phyloP scores from a whole-genome alignment of 2,797 vertebrate genomes.

The Phrynocephalus forsythii region DNA sequence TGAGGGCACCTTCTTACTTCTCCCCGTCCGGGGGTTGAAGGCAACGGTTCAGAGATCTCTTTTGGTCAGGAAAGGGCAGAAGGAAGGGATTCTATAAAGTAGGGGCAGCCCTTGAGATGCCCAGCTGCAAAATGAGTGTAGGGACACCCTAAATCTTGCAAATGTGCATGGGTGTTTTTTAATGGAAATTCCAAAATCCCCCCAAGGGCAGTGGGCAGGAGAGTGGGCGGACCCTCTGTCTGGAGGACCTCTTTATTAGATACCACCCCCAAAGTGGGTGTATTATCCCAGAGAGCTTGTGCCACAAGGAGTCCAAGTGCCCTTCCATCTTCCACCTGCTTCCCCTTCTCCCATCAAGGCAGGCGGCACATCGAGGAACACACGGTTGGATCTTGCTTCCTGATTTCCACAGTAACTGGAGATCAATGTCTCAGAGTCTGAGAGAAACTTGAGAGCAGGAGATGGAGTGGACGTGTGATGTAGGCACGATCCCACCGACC shows the following conservation, averaged over 20 bases:
- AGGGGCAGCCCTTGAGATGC: not conserved
- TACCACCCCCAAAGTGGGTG: not conserved
- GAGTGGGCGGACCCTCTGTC: not conserved
- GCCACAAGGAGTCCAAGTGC: not conserved
- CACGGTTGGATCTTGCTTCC: not conserved
- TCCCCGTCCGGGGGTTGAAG: slow-evolving; percentile 43
- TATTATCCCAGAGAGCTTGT: not conserved
- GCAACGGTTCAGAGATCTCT: not conserved
- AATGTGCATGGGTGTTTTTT: not conserved
- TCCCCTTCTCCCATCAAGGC: not conserved
- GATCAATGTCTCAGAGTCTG: not conserved
- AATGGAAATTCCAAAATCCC: not conserved
- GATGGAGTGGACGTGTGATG: not conserved
- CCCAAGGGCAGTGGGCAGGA: not conserved
- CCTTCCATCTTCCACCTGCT: not conserved
- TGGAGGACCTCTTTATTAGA: not conserved
- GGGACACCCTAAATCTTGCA: not conserved
- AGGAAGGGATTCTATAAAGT: not conserved
- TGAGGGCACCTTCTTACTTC: slow-evolving; percentile 39
- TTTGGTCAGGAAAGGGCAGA: slow-evolving; percentile 9
- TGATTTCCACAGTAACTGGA: not conserved
- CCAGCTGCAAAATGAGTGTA: not conserved
- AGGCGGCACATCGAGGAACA: not conserved
- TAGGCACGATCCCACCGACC: not conserved
- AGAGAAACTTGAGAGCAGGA: not conserved